Conservation (phyloP, 1,140 invertebrate genomes). For the Zaprionus lachaisei region DNA sequence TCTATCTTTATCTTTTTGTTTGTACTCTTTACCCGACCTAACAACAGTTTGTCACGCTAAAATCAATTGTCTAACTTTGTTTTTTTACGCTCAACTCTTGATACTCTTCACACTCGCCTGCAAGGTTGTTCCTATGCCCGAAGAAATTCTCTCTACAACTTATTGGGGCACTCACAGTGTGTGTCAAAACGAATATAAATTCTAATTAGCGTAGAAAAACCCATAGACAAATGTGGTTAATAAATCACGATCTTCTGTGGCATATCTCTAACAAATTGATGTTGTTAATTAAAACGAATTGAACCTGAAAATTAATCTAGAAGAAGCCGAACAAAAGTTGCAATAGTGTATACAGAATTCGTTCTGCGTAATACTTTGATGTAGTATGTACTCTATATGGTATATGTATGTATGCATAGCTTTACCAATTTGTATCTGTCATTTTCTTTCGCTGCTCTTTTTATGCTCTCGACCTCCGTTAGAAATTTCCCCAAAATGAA, state of each 20-base stretch:
- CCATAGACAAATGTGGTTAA: not conserved
- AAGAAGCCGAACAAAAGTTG: not conserved
- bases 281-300: conserved; percentile 4
- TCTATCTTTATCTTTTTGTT: not conserved
- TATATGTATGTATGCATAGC: not conserved
- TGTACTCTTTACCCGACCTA: conserved; percentile 7
- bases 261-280: not conserved
- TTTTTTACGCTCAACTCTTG: not conserved
- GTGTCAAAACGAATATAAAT: not conserved
- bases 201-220: not conserved
- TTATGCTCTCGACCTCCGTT: conserved; percentile 21
- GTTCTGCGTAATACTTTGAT: not conserved
- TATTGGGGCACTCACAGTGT: conserved; percentile 1
- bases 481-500: conserved; percentile 29
- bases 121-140: not conserved
- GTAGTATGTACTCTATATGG: not conserved
- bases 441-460: conserved; percentile 11
- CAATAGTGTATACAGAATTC: conserved; percentile 17
- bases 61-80: conserved; percentile 4
- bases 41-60: conserved; percentile 40
- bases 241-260: not conserved
- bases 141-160: not conserved
- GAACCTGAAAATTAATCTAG: not conserved
- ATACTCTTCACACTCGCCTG: conserved; percentile 9
- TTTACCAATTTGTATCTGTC: conserved; percentile 28